phyloP scores from a whole-genome alignment of 1,140 invertebrate species.

The Bombus ignitus region DNA sequence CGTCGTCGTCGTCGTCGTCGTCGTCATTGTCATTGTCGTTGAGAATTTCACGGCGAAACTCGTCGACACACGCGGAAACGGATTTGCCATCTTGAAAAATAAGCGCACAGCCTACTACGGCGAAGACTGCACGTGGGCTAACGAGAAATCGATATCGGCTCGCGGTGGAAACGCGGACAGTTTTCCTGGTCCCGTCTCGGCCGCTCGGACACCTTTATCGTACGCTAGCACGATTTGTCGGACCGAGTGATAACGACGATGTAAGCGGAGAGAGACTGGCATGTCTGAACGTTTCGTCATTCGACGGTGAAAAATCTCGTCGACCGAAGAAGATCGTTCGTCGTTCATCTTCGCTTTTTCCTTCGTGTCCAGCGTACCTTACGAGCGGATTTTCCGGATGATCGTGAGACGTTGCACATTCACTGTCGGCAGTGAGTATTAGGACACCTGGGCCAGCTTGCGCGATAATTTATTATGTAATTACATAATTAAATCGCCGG shows the following conservation, averaged over 20 bases:
- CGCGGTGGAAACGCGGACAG: conserved; percentile 2
- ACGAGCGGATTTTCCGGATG: conserved; percentile 8
- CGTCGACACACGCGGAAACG: not conserved
- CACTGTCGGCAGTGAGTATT: not conserved
- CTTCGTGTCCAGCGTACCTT: conserved; percentile 25
- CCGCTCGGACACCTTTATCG: conserved; percentile 52
- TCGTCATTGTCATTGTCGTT: too few species aligned
- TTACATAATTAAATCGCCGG: too few species aligned
- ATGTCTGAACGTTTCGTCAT: conserved; percentile 26
- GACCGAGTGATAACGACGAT: conserved; percentile 47
- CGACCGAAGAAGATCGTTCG: conserved; percentile 8
- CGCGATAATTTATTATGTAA: too few species aligned
- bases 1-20: too few species aligned
- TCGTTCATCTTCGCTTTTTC: conserved; percentile 10
- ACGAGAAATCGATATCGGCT: conserved; percentile 56
- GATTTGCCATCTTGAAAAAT: conserved; percentile 26
- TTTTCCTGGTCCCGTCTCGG: not conserved
- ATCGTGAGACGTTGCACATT: not conserved
- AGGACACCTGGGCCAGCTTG: too few species aligned
- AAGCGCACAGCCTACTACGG: conserved; percentile 4
- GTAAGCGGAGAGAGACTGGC: conserved; percentile 43
- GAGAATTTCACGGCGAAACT: not conserved
- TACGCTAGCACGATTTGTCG: conserved; percentile 38
- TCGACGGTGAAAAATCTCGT: conserved; percentile 38
- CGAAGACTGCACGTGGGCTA: conserved; percentile 56